A percentile compares a stretch with the other conserved stretches of the same genome.
Conservation (phyloP, 2,888 invertebrate genomes). For the Rotaria macrura region DNA sequence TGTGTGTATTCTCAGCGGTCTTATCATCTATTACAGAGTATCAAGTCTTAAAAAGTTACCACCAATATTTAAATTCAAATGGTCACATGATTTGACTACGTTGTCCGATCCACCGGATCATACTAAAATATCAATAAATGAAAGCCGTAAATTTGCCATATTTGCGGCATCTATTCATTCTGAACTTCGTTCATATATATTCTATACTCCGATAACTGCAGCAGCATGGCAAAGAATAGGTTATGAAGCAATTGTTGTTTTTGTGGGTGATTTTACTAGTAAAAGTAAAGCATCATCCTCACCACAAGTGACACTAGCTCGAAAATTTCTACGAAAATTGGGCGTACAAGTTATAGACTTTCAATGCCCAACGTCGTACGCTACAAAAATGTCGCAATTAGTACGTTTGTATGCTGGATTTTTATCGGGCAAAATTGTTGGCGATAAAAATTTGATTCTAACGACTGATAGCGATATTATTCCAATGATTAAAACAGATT, state of each 20-base stretch:
- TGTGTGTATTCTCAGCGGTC: too few relatives aligned
- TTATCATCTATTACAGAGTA: too few relatives aligned
- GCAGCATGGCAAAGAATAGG: not conserved
- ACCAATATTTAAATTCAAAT: too few relatives aligned
- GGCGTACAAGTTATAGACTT: not conserved
- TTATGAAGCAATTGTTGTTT: slow-evolving; percentile 5
- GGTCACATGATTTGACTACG: not conserved
- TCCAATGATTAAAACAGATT: slow-evolving; percentile 20
- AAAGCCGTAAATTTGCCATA: not conserved
- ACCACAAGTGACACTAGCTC: not conserved
- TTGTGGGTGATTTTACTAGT: not conserved
- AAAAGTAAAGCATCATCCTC: not conserved
- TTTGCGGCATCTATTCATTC: not conserved
- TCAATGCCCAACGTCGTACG: not conserved
- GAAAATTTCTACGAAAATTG: not conserved
- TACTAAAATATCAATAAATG: not conserved
- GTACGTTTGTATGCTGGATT: slow-evolving; percentile 25
- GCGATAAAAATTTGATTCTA: slow-evolving; percentile 23
- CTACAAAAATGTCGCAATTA: not conserved
- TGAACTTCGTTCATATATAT: not conserved
- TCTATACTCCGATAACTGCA: not conserved
- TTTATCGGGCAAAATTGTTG: not conserved
- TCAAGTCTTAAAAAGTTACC: too few relatives aligned
- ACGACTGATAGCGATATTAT: slow-evolving; percentile 30
- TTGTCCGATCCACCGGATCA: not conserved